These are phyloP conservation scores for Melanostoma mellinum DNA, from an alignment of 2,888 invertebrate species.

Conservation along the genomic window DNA sequence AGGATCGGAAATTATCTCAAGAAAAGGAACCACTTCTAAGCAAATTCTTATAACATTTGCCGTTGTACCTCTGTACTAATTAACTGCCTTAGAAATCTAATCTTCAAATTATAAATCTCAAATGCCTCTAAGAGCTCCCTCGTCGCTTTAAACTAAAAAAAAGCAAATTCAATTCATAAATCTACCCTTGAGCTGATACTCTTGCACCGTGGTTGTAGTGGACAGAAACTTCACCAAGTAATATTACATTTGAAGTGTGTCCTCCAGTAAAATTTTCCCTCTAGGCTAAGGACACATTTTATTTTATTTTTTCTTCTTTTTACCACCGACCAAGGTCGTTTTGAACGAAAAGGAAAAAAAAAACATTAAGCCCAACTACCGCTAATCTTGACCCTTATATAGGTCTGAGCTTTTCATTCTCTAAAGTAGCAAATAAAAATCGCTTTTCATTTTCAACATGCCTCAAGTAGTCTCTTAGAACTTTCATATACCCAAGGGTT, in stretches of 20 bases:
- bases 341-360: conserved; percentile 8
- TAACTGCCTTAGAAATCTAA: no score
- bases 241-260: background rate
- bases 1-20: no score
- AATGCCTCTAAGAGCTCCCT: no score
- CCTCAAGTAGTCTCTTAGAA: conserved; percentile 28
- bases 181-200: conserved; percentile 2
- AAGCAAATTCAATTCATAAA: conserved; percentile 17
- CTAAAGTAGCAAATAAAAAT: conserved; percentile 13
- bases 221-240: conserved; percentile 19
- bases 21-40: no score
- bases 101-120: no score
- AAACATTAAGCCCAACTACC: conserved; percentile 26
- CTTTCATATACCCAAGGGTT: conserved; percentile 30
- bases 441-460: conserved; percentile 31
- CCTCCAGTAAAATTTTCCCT: background rate
- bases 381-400: conserved; percentile 54
- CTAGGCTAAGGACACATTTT: background rate
- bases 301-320: background rate
- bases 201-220: background rate
- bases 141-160: background rate
- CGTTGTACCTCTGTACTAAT: no score
- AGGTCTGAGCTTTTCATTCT: conserved; percentile 20
- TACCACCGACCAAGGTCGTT: conserved; percentile 38
- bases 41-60: no score